These are phyloP conservation scores for Capreolus pygargus DNA, from an alignment of 2,113 vertebrate species.

Conservation along the genomic window DNA sequence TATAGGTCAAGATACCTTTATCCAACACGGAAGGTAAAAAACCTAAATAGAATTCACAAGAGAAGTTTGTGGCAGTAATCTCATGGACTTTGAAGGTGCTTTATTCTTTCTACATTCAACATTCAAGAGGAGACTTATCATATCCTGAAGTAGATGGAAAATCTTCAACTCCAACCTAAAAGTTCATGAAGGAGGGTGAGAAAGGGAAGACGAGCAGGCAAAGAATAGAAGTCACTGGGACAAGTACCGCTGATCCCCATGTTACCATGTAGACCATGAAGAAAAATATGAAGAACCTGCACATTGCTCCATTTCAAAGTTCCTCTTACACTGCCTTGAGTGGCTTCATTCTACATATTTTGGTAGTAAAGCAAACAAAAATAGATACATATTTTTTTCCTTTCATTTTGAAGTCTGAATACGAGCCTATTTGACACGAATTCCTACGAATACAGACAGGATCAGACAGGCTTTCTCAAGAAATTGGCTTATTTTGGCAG, in stretches of 20 bases:
- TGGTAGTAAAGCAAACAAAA: background rate
- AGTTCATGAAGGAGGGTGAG: background rate
- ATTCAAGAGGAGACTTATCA: background rate
- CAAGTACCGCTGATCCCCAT: background rate
- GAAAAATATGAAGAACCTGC: background rate
- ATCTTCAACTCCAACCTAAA: background rate
- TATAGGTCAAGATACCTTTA: background rate
- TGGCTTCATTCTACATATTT: background rate
- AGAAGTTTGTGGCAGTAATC: background rate
- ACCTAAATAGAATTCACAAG: background rate
- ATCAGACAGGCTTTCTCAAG: slow-evolving; percentile 7
- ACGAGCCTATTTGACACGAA: background rate
- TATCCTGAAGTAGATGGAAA: background rate
- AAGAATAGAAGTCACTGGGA: background rate
- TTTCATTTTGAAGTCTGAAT: background rate
- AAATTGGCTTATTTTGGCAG: slow-evolving; percentile 34
- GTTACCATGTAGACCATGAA: background rate
- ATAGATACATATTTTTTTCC: background rate
- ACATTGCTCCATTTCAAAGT: background rate
- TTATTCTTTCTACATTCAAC: background rate
- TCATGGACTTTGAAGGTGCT: background rate
- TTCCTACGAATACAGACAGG: background rate
- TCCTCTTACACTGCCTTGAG: background rate
- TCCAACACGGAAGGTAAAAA: background rate
- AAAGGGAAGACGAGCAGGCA: background rate